A percentile compares a stretch with the other conserved stretches of the same genome.
Evolutionary conservation across 1,140 invertebrate species (phyloP).

Genomic region (Macrocentrus cingulum): DNA sequence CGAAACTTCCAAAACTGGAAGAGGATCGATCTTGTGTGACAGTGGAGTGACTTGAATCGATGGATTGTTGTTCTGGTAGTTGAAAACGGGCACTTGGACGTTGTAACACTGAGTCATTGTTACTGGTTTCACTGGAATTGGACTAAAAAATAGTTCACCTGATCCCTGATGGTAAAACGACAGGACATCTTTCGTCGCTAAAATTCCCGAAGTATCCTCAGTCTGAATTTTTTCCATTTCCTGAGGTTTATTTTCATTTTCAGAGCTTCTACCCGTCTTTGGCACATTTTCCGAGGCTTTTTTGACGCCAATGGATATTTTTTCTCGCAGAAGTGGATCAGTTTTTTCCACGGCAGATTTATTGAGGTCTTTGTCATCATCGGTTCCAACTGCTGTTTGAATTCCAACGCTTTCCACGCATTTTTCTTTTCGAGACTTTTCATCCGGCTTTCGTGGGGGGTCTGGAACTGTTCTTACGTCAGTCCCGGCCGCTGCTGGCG

Average conservation of each 20-base stretch:
- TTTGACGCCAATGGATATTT: too few relatives aligned
- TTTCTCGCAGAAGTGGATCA: not conserved
- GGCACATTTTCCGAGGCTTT: too few relatives aligned
- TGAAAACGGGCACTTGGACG: slow-evolving; percentile 32
- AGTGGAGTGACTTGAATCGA: slow-evolving; percentile 26
- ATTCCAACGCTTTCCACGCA: slow-evolving; percentile 25
- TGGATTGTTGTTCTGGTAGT: slow-evolving; percentile 33
- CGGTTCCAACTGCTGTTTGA: slow-evolving; percentile 20
- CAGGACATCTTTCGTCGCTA: slow-evolving; percentile 11
- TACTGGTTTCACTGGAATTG: slow-evolving; percentile 25
- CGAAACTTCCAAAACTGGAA: not conserved
- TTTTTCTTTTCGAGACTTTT: slow-evolving; percentile 33
- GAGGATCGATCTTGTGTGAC: slow-evolving; percentile 5
- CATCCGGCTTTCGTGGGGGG: slow-evolving; percentile 33
- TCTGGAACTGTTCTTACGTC: slow-evolving; percentile 32
- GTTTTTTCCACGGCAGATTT: not conserved
- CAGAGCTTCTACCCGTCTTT: too few relatives aligned
- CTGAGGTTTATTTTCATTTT: too few relatives aligned
- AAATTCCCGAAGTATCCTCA: too few relatives aligned
- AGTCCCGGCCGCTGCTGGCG: slow-evolving; percentile 25
- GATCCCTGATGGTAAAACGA: slow-evolving; percentile 31
- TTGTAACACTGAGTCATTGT: slow-evolving; percentile 33
- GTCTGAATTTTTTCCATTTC: too few relatives aligned
- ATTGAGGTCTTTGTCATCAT: not conserved
- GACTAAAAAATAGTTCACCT: slow-evolving; percentile 16